A percentile compares a stretch with the other conserved stretches of the same genome.
Conservation (phyloP, 1,140 invertebrate genomes). For the Aphelenchoides avenae region DNA sequence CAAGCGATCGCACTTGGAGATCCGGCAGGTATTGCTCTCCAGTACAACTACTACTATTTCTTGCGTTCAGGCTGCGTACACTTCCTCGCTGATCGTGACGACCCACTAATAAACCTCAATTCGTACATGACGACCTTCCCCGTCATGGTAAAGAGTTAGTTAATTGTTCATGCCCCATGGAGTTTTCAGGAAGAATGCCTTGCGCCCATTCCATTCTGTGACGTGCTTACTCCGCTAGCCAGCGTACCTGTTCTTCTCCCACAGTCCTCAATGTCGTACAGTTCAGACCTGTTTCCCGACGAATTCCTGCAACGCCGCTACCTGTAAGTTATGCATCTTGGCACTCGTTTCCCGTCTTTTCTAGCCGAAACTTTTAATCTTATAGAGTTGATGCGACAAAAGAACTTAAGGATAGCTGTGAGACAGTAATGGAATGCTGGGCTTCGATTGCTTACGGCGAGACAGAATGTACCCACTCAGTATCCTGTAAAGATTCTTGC, state of each 20-base stretch:
- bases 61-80: slow-evolving; percentile 9
- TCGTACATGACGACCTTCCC: slow-evolving; percentile 11
- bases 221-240: background rate
- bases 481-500: slow-evolving; percentile 32
- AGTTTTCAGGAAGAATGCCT: slow-evolving; percentile 12
- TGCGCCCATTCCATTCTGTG: slow-evolving; percentile 9
- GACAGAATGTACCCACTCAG: no score
- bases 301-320: background rate
- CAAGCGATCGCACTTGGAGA: slow-evolving; percentile 9
- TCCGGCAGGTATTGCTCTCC: background rate
- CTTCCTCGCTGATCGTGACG: slow-evolving; percentile 12
- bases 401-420: no score
- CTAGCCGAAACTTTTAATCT: no score
- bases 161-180: background rate
- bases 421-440: no score
- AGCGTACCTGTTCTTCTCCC: slow-evolving; percentile 13
- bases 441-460: no score
- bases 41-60: background rate
- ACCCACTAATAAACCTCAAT: slow-evolving; percentile 1
- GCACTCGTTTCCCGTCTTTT: no score
- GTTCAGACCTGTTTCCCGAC: slow-evolving; percentile 17
- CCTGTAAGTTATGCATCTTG: no score
- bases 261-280: slow-evolving; percentile 1
- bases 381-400: no score
- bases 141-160: background rate